Evolutionary conservation across 2,113 vertebrate species (phyloP).

Genomic region (Hippocampus guttulatus): DNA sequence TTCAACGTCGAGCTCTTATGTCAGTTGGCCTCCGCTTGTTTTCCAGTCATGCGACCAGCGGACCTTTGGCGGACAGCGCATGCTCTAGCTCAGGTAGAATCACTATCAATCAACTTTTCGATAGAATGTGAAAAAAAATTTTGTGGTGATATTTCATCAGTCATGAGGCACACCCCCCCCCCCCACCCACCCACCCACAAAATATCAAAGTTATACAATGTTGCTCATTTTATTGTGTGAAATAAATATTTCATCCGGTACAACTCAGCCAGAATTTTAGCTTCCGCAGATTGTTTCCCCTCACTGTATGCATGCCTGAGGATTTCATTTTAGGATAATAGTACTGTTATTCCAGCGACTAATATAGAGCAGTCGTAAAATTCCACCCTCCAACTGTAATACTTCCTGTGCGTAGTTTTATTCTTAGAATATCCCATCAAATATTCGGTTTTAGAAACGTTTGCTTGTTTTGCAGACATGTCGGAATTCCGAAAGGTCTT

Average conservation of each 20-base stretch:
- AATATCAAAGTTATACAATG: no score
- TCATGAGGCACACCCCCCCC: not conserved
- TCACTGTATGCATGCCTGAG: not conserved
- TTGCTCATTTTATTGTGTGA: no score
- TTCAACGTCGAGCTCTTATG: slow-evolving; percentile 39
- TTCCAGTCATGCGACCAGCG: slow-evolving; percentile 36
- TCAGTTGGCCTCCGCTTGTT: slow-evolving; percentile 50
- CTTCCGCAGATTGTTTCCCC: no score
- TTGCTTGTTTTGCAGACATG: slow-evolving; percentile 72
- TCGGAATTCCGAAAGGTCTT: slow-evolving; percentile 84
- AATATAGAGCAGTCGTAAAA: not conserved
- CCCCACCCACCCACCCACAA: not conserved
- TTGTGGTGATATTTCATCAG: not conserved
- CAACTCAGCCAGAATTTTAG: no score
- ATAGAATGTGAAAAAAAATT: no score
- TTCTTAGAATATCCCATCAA: not conserved
- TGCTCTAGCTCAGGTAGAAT: slow-evolving; percentile 57
- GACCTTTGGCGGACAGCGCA: slow-evolving; percentile 23
- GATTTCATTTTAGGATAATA: not conserved
- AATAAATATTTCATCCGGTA: not conserved
- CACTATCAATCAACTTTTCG: not conserved
- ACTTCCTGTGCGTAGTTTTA: not conserved
- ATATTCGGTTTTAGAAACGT: not conserved
- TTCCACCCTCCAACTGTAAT: not conserved
- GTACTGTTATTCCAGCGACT: not conserved